phyloP scores from a whole-genome alignment of 1,140 invertebrate species.

The Aphelenchoides avenae region DNA sequence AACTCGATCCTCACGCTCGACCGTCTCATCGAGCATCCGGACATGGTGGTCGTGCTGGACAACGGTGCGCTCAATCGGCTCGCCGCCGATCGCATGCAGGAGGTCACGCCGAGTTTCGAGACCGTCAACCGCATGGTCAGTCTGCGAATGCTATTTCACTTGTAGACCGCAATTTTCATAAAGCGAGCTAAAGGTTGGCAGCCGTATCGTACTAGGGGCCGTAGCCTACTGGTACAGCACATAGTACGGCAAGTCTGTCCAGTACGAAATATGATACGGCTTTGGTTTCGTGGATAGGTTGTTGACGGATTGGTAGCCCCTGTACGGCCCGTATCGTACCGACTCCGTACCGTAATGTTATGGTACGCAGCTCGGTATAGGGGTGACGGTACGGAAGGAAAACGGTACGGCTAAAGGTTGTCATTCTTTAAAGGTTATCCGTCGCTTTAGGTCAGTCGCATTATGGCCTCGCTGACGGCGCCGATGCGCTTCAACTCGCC shows the following conservation, averaged over 20 bases:
- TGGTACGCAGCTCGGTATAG: too few relatives aligned
- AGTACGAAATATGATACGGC: too few relatives aligned
- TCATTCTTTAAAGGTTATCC: conserved; percentile 1
- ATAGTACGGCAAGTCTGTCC: too few relatives aligned
- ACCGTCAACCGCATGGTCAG: conserved; percentile 91
- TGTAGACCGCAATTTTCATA: too few relatives aligned
- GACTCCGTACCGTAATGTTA: too few relatives aligned
- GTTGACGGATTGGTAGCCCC: too few relatives aligned
- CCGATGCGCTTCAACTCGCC: conserved; percentile 90
- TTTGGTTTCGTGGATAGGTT: too few relatives aligned
- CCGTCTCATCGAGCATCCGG: conserved; percentile 86
- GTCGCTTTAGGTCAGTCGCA: conserved; percentile 64
- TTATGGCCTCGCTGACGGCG: conserved; percentile 76
- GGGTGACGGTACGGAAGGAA: too few relatives aligned
- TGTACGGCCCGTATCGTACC: too few relatives aligned
- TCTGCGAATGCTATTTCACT: conserved; percentile 7
- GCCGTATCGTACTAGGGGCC: too few relatives aligned
- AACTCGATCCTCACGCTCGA: conserved; percentile 92
- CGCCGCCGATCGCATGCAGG: conserved; percentile 85
- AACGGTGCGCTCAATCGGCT: conserved; percentile 95
- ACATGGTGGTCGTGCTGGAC: conserved; percentile 91
- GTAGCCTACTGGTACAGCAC: too few relatives aligned
- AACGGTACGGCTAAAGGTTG: neutral
- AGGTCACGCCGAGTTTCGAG: conserved; percentile 89
- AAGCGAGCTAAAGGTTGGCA: too few relatives aligned